phyloP scores from a whole-genome alignment of 2,888 invertebrate genomes.

The Galerucella pusilla region DNA sequence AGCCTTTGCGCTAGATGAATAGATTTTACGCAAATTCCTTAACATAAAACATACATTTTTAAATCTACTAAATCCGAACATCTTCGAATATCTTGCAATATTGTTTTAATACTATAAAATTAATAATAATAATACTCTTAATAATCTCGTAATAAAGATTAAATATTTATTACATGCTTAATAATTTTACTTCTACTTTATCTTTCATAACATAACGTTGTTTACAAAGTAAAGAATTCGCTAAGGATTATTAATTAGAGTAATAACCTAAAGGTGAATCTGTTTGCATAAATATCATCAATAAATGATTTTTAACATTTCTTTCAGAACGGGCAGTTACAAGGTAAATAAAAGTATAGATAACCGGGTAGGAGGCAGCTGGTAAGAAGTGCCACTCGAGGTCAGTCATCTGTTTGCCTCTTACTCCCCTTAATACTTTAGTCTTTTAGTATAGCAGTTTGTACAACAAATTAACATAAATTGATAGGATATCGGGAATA shows the following conservation, averaged over 20 bases:
- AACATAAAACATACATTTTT: too few species aligned
- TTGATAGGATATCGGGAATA: neutral
- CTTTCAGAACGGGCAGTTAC: neutral
- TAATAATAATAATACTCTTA: too few species aligned
- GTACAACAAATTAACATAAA: neutral
- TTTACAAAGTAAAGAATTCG: neutral
- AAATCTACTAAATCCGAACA: too few species aligned
- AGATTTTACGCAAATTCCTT: too few species aligned
- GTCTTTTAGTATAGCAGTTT: neutral
- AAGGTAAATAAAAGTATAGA: constrained; percentile 2
- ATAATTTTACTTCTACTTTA: neutral
- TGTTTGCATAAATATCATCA: neutral
- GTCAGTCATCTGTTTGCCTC: constrained; percentile 21
- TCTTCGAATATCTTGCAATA: too few species aligned
- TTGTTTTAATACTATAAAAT: too few species aligned
- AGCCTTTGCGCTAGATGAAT: too few species aligned
- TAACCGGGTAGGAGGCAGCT: constrained; percentile 1
- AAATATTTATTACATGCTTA: neutral
- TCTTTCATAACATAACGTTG: neutral
- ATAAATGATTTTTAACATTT: neutral
- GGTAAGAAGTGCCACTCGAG: constrained; percentile 22
- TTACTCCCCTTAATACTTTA: constrained; percentile 5
- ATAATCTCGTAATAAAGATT: neutral
- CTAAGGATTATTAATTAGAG: neutral
- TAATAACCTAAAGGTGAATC: neutral